Conservation (phyloP, 2,113 vertebrate species). For the Neotoma lepida region DNA sequence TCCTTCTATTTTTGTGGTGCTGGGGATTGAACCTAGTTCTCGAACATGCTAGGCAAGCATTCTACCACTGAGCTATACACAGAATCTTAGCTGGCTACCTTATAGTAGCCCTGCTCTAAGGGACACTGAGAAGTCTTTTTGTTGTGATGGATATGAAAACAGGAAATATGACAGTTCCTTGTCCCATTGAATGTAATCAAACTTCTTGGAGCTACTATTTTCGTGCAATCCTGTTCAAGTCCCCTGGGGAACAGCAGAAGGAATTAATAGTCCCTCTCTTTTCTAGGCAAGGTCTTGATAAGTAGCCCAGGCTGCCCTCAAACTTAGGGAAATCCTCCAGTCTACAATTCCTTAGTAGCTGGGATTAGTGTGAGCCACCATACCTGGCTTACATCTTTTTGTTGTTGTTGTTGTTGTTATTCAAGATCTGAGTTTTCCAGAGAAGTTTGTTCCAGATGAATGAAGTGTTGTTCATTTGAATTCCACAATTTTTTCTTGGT, state of each 20-base stretch:
- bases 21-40: not conserved
- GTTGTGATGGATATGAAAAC: not conserved
- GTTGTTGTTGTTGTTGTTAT: conserved; percentile 1
- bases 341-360: not conserved
- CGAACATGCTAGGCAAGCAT: too few relatives aligned
- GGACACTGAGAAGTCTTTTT: not conserved
- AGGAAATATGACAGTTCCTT: not conserved
- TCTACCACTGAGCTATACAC: not conserved
- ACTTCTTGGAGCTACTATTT: not conserved
- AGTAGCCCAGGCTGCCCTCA: not conserved
- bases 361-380: not conserved
- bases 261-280: not conserved
- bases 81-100: not conserved
- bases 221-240: not conserved
- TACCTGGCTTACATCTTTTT: not conserved
- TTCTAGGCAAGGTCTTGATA: not conserved
- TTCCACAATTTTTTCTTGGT: conserved; percentile 35
- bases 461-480: not conserved
- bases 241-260: not conserved
- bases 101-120: not conserved
- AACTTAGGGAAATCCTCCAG: too few relatives aligned
- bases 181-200: not conserved
- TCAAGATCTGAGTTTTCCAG: conserved; percentile 24
- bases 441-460: conserved; percentile 6
- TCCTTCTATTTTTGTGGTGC: not conserved